Evolutionary conservation across 2,797 vertebrate species (phyloP), one percentile per base, ranked within the genome.

Genomic region (Taenioides sp.): DNA sequence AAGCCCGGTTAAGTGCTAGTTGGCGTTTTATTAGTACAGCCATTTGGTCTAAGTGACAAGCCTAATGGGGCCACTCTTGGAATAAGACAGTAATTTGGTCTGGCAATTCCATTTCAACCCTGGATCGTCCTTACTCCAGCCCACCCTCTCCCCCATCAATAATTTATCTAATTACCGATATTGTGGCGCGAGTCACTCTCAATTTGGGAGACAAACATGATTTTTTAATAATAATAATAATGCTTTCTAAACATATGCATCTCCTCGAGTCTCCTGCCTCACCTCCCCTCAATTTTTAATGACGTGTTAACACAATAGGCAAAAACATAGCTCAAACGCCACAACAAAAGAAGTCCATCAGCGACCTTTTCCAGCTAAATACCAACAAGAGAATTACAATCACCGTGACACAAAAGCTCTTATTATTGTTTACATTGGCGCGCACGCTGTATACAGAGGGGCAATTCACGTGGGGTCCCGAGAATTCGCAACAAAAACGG

Each of bases 211-310:
- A 95, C 94, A 96, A 97, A 96, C 95, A 95, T 93, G 89, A 95
- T 95, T 96, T 95, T 96, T 97, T 95, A 94, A 95, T 95, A 95
- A 94, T 95, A 95, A 94, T 95, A 96, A 97, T 95, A 94, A 96
- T 92, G 93, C 94, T 82, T 63, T 87, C 92, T 91, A 95, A 96
- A 95, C 93, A 95, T 93, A 95, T 94, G 94, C 94, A 93, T 80
- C 82, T 88, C 91, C 86, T 93, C 83, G 86, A 18, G 18, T 76
- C 78, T 80, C 81, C 73, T 64, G 86, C 80, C 84, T 90, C 80
- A 86, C 76, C 60, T 74, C 81, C 81, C 70, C 86, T 94, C 83
- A 91, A 94, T 94, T 92, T 93, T 94, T 95, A 92, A 94, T 94
- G 93, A 93, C 87, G 89, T 92, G 88, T 91, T 94, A 92, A 92